A percentile compares a stretch with the other conserved stretches of the same genome.
Conservation (phyloP, 2,888 invertebrate genomes). For the Trichogramma evanescens region DNA sequence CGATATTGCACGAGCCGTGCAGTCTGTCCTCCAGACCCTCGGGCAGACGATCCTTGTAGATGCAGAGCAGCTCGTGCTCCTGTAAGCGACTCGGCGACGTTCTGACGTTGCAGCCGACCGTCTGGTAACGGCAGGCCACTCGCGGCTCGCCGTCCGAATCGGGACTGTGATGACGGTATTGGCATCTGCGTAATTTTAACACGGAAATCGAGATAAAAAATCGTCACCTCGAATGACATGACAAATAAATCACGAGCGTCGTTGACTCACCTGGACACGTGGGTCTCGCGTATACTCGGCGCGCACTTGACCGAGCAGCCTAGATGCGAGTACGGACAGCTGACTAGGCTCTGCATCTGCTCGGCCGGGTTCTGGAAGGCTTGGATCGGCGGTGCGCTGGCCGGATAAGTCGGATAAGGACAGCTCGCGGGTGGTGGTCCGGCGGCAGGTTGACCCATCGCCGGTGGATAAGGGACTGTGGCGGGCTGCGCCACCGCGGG, state of each 20-base stretch:
- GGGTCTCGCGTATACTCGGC: conserved; percentile 23
- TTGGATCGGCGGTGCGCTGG: conserved; percentile 29
- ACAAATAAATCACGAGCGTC: too few species aligned
- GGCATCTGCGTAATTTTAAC: conserved; percentile 2
- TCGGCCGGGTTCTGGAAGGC: conserved; percentile 27
- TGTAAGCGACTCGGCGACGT: conserved; percentile 30
- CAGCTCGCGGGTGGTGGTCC: conserved; percentile 5
- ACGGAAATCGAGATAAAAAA: not conserved
- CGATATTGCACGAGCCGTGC: not conserved
- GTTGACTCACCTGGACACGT: conserved; percentile 30
- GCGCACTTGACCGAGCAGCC: conserved; percentile 37
- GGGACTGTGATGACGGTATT: not conserved
- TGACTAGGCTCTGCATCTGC: conserved; percentile 27
- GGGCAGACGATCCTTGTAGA: conserved; percentile 28
- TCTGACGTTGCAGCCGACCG: conserved; percentile 34
- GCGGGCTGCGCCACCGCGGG: conserved; percentile 9
- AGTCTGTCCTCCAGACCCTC: not conserved
- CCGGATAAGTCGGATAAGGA: not conserved
- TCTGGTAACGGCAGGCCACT: conserved; percentile 26
- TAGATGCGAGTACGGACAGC: conserved; percentile 30
- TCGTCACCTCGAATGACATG: too few species aligned
- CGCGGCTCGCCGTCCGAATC: not conserved
- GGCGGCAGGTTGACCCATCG: conserved; percentile 24
- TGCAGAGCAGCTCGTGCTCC: conserved; percentile 35
- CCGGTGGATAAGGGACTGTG: conserved; percentile 22